These are phyloP conservation scores for Campylomormyrus tamandua DNA, from an alignment of 2,113 vertebrate species.

Conservation along the genomic window DNA sequence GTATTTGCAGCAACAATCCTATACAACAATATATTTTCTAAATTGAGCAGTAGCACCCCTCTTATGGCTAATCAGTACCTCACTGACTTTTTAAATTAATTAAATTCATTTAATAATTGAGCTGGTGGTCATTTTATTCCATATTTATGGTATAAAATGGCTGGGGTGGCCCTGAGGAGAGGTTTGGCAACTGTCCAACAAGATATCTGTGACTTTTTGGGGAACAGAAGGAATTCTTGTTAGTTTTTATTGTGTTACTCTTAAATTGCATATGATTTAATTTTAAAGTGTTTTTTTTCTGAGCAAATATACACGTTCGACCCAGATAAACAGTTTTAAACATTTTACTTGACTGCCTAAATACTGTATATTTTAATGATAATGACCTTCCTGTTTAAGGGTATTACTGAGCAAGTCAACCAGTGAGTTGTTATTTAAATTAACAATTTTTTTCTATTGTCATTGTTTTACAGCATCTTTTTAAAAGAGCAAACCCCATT, in stretches of 20 bases:
- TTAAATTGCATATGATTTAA: neutral
- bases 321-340: neutral
- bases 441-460: neutral
- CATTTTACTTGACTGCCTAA: neutral
- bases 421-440: neutral
- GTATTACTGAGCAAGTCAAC: neutral
- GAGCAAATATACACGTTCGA: neutral
- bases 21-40: neutral
- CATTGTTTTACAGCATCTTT: neutral
- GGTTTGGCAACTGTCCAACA: neutral
- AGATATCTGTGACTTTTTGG: neutral
- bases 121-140: neutral
- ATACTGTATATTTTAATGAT: neutral
- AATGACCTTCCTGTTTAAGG: neutral
- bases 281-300: neutral
- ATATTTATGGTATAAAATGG: neutral
- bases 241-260: neutral
- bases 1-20: neutral
- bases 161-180: neutral
- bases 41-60: neutral
- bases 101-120: neutral
- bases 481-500: neutral
- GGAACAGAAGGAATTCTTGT: neutral
- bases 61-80: neutral
- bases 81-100: neutral